These are phyloP conservation scores for Carassius auratus DNA, from an alignment of 2,113 vertebrate species.

Conservation along the genomic window DNA sequence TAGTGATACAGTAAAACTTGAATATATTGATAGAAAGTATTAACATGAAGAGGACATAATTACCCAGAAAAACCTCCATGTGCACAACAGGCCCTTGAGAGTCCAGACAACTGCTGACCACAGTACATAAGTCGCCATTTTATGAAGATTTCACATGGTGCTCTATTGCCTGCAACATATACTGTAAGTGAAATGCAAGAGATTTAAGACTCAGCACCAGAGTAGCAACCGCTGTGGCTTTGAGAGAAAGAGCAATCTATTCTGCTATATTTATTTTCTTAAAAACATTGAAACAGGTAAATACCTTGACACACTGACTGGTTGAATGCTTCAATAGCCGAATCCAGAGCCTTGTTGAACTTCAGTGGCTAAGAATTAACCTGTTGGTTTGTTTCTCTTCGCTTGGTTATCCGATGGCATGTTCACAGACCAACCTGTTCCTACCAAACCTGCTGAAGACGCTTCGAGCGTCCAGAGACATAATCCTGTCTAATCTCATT, in stretches of 20 bases:
- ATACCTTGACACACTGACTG: constrained; percentile 18
- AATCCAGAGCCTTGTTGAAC: neutral
- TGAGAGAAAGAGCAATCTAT: neutral
- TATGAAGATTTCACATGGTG: constrained; percentile 54
- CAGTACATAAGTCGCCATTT: constrained; percentile 61
- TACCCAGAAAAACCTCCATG: constrained; percentile 78
- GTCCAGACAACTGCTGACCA: constrained; percentile 68
- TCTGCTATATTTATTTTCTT: neutral
- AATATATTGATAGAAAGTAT: neutral
- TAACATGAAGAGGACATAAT: constrained; percentile 33
- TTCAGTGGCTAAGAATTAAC: neutral
- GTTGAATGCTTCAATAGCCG: neutral
- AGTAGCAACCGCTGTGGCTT: neutral
- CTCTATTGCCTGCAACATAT: constrained; percentile 44
- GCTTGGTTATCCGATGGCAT: neutral
- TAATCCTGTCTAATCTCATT: constrained; percentile 78
- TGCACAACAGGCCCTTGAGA: constrained; percentile 70
- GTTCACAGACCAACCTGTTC: constrained; percentile 40
- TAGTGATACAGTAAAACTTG: neutral
- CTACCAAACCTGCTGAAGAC: constrained; percentile 53
- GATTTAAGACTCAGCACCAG: neutral
- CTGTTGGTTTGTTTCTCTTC: neutral
- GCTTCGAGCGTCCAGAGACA: constrained; percentile 55
- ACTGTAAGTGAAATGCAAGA: neutral
- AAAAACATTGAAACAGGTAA: neutral